These are phyloP conservation scores for Toxonevra muliebris DNA, from an alignment of 2,888 invertebrate species.

Conservation along the genomic window DNA sequence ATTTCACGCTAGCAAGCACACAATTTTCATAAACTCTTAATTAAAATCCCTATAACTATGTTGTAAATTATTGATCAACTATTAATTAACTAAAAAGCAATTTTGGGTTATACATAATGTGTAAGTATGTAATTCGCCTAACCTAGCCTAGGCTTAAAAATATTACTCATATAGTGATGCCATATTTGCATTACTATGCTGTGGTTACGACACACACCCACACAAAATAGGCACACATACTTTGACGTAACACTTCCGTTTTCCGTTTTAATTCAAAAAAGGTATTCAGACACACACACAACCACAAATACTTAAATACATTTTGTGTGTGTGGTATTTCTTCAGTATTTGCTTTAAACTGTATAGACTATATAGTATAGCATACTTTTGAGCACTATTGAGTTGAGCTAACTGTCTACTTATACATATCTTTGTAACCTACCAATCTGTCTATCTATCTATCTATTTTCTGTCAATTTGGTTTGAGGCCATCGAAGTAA, in stretches of 20 bases:
- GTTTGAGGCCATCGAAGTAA: slow-evolving; percentile 14
- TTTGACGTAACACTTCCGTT: slow-evolving; percentile 10
- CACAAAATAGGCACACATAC: not conserved
- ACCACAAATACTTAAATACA: not conserved
- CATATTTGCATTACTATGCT: not conserved
- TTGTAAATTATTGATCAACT: not conserved
- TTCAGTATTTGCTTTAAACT: too few species aligned
- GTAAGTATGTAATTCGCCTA: not conserved
- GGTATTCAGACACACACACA: slow-evolving; percentile 7
- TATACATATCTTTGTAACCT: too few species aligned
- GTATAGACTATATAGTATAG: too few species aligned
- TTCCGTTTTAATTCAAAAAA: not conserved
- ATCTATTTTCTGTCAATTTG: too few species aligned
- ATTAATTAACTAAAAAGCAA: not conserved
- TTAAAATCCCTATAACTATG: not conserved
- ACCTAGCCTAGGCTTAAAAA: too few species aligned
- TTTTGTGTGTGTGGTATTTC: not conserved
- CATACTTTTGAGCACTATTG: too few species aligned
- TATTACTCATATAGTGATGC: not conserved
- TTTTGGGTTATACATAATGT: not conserved
- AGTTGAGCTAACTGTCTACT: too few species aligned
- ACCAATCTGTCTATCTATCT: too few species aligned
- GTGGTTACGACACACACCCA: not conserved
- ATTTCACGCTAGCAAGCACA: too few species aligned
- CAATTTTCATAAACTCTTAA: too few species aligned